A percentile compares a stretch with the other conserved stretches of the same genome.
Conservation (phyloP, 2,888 invertebrate species). For the Andrena praecox region DNA sequence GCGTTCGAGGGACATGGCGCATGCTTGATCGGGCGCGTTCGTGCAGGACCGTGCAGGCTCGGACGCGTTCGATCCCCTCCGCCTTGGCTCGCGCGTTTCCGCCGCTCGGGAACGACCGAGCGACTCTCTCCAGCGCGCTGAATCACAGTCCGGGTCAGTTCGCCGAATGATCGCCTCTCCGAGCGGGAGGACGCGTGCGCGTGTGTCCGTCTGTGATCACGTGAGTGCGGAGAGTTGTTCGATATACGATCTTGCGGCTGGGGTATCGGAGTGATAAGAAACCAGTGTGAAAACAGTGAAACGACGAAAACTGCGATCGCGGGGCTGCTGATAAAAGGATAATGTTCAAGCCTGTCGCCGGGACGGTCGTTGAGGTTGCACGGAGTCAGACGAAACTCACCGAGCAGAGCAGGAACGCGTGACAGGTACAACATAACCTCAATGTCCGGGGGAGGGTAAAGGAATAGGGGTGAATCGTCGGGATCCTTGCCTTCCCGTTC, state of each 20-base stretch:
- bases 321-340: conserved; percentile 48
- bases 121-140: conserved; percentile 62
- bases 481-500: not conserved
- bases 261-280: conserved; percentile 31
- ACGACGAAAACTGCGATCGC: conserved; percentile 9
- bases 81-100: conserved; percentile 12
- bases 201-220: conserved; percentile 68
- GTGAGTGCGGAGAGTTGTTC: conserved; percentile 68
- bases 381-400: conserved; percentile 63
- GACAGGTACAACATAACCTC: conserved; percentile 70
- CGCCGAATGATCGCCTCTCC: conserved; percentile 66
- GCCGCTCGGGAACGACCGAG: conserved; percentile 49
- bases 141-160: conserved; percentile 74
- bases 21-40: conserved; percentile 51
- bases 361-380: conserved; percentile 53
- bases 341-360: conserved; percentile 67
- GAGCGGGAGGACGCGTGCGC: conserved; percentile 68
- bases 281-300: conserved; percentile 41
- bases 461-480: not conserved
- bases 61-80: not conserved
- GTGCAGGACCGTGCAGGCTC: conserved; percentile 34
- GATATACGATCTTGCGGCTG: conserved; percentile 58
- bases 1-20: conserved; percentile 42
- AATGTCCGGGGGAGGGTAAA: conserved; percentile 16
- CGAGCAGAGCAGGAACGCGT: conserved; percentile 66